These are phyloP conservation scores for Hippocampus barbouri DNA, from an alignment of 2,113 vertebrate species.

Conservation along the genomic window DNA sequence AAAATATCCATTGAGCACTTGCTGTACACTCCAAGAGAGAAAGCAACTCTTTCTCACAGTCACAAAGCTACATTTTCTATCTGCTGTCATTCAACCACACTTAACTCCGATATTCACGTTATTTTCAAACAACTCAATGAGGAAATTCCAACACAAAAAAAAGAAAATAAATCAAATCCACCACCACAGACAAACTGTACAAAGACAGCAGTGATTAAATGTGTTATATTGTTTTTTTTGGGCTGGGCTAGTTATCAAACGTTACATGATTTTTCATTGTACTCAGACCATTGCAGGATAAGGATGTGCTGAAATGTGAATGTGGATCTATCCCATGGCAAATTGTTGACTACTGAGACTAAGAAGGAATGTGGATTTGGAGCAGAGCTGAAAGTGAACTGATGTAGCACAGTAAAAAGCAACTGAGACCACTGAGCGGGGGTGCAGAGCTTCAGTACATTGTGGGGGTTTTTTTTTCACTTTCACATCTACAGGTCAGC, in stretches of 20 bases:
- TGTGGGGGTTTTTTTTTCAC: background rate
- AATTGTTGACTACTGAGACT: slow-evolving; percentile 20
- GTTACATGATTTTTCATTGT: background rate
- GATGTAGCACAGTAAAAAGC: slow-evolving; percentile 19
- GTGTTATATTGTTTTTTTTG: background rate
- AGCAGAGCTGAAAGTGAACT: slow-evolving; percentile 6
- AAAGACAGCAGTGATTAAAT: slow-evolving; percentile 21
- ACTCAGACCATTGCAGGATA: background rate
- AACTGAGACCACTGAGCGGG: background rate
- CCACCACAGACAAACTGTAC: background rate
- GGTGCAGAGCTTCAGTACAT: slow-evolving; percentile 5
- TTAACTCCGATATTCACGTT: slow-evolving; percentile 16
- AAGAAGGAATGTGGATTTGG: slow-evolving; percentile 20
- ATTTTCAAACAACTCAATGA: slow-evolving; percentile 1
- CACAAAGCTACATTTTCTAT: background rate
- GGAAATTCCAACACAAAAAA: background rate
- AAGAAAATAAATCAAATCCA: slow-evolving; percentile 9
- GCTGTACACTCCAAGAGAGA: slow-evolving; percentile 10
- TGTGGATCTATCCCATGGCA: slow-evolving; percentile 3
- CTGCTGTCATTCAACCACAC: background rate
- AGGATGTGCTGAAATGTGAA: no score
- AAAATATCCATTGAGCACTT: slow-evolving; percentile 24
- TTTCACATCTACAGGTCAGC: slow-evolving; percentile 3
- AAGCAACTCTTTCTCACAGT: slow-evolving; percentile 16
- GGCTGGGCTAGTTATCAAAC: slow-evolving; percentile 1